phyloP scores from a whole-genome alignment of 2,888 invertebrate genomes.

The Synergus gifuensis region DNA sequence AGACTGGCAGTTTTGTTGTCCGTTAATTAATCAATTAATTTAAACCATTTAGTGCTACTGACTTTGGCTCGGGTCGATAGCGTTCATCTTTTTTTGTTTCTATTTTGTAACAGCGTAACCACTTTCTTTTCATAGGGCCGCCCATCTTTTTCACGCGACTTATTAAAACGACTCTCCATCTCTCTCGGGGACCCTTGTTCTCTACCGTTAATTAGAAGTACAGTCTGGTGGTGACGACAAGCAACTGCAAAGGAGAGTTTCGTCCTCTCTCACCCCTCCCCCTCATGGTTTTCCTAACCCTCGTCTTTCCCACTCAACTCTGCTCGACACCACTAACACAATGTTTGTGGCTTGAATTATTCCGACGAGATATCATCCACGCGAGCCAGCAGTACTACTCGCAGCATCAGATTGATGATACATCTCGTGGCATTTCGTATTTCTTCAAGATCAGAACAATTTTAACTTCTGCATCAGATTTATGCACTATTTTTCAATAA shows the following conservation, averaged over 20 bases:
- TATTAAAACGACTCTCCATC: constrained; percentile 67
- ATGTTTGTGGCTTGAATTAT: constrained; percentile 69
- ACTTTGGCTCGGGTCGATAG: not conserved
- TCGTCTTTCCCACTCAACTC: constrained; percentile 54
- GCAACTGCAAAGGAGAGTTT: constrained; percentile 66
- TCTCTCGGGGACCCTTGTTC: constrained; percentile 65
- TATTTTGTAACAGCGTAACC: not conserved
- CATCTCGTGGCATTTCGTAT: not conserved
- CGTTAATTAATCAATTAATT: constrained; percentile 34
- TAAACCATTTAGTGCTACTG: constrained; percentile 17
- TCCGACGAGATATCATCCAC: constrained; percentile 56
- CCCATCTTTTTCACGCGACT: constrained; percentile 53
- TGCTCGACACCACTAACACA: constrained; percentile 60
- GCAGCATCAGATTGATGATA: not conserved
- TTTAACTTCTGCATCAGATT: not conserved
- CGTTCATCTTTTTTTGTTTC: not conserved
- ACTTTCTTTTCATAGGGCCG: constrained; percentile 15
- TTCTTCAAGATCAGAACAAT: not conserved
- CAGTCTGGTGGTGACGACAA: constrained; percentile 70
- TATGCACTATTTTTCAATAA: not conserved
- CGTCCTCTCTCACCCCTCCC: constrained; percentile 48
- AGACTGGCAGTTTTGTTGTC: constrained; percentile 37
- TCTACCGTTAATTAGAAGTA: constrained; percentile 70
- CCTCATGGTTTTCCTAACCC: constrained; percentile 52
- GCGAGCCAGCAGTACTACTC: constrained; percentile 2